phyloP scores from a whole-genome alignment of 2,888 invertebrate species.

The Hirtodrosophila confusa region DNA sequence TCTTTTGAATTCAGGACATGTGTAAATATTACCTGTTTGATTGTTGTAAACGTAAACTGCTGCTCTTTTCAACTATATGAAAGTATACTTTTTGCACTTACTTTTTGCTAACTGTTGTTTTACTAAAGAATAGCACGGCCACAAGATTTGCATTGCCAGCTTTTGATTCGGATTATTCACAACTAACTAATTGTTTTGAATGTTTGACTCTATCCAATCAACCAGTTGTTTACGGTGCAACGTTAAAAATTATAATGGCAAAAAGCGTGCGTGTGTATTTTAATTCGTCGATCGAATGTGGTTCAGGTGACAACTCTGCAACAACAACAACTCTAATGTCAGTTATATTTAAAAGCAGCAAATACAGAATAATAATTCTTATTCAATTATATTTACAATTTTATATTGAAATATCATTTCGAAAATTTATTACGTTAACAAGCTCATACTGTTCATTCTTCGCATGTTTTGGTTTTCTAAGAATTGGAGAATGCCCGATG shows the following conservation, averaged over 20 bases:
- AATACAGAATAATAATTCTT: neutral
- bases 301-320: conserved; percentile 66
- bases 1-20: conserved; percentile 1
- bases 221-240: conserved; percentile 43
- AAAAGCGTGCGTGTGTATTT: conserved; percentile 74
- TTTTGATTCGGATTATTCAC: conserved; percentile 1
- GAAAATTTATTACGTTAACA: no score
- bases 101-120: conserved; percentile 37
- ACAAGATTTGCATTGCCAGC: neutral
- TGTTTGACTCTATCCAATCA: conserved; percentile 14
- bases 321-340: conserved; percentile 27
- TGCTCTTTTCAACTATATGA: conserved; percentile 4
- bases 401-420: no score
- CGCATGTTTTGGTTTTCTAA: no score
- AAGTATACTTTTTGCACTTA: conserved; percentile 6
- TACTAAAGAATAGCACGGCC: neutral
- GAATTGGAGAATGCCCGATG: no score
- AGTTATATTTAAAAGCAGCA: conserved; percentile 55
- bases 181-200: conserved; percentile 1
- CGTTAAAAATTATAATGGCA: conserved; percentile 60
- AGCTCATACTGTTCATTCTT: no score
- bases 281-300: conserved; percentile 64
- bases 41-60: neutral
- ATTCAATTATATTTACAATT: neutral
- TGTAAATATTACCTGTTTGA: conserved; percentile 20